phyloP scores from a whole-genome alignment of 2,797 vertebrate species.

The Sebastes miniatus region DNA sequence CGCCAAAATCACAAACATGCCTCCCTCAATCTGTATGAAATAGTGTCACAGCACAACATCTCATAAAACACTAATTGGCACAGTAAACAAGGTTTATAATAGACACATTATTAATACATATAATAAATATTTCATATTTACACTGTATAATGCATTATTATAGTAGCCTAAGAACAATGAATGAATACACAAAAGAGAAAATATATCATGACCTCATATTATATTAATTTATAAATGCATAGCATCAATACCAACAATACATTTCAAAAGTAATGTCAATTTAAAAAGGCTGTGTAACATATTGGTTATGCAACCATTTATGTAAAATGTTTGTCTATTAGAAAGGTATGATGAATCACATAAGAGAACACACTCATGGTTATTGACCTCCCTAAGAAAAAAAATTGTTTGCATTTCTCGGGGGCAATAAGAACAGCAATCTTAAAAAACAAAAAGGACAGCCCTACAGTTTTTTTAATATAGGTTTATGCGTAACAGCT shows the following conservation, averaged over 20 bases:
- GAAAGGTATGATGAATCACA: rapidly evolving
- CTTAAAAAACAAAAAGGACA: no score
- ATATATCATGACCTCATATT: background rate
- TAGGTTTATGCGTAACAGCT: no score
- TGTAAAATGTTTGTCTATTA: no score
- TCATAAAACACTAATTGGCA: background rate
- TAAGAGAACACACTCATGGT: no score
- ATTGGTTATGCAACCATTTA: no score
- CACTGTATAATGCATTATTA: no score
- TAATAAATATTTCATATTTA: background rate
- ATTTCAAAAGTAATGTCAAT: background rate
- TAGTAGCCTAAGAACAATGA: background rate
- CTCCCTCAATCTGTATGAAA: background rate
- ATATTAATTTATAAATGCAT: background rate
- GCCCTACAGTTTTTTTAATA: no score
- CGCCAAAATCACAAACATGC: constrained; percentile 4
- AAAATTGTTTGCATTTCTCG: no score
- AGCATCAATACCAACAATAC: background rate
- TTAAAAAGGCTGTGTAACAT: background rate
- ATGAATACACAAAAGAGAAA: background rate
- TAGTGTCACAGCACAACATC: no score
- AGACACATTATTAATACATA: background rate
- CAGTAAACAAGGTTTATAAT: background rate
- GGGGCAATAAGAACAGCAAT: no score
- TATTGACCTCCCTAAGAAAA: no score